Evolutionary conservation across 2,113 vertebrate genomes (phyloP).

Genomic region (Vulpes ferrilata): DNA sequence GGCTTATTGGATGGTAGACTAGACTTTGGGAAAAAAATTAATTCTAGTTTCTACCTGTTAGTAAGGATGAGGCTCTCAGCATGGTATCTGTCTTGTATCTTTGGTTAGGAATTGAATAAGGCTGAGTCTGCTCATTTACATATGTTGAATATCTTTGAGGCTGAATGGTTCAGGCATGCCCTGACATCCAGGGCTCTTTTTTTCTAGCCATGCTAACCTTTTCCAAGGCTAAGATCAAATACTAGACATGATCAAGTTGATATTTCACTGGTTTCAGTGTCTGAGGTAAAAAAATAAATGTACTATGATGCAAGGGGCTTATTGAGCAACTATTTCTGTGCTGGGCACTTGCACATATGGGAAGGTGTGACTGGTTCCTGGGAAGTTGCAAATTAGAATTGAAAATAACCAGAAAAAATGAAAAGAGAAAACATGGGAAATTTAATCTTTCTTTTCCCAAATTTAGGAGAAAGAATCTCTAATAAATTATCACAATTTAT

Average conservation of each 20-base stretch:
- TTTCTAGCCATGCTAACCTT: not conserved
- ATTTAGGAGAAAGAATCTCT: not conserved
- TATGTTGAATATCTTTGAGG: not conserved
- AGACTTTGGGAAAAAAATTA: not conserved
- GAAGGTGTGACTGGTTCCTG: not conserved
- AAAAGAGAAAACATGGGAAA: not conserved
- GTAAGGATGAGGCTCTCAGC: not conserved
- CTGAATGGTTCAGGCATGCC: not conserved
- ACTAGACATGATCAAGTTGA: not conserved
- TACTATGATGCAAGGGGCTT: not conserved
- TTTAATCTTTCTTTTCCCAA: not conserved
- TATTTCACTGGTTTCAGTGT: not conserved
- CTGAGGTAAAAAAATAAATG: not conserved
- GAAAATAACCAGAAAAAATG: constrained; percentile 23
- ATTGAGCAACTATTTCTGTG: not conserved
- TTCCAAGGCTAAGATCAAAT: not conserved
- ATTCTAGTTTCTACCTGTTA: not conserved
- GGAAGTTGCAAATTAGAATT: constrained; percentile 22
- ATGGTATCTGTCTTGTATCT: not conserved
- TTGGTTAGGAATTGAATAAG: not conserved
- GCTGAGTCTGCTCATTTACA: not conserved
- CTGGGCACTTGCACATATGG: not conserved
- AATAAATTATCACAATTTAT: not conserved
- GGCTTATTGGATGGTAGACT: not conserved
- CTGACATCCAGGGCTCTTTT: not conserved